Conservation (phyloP, 1,140 invertebrate species). For the Tribolium castaneum region DNA sequence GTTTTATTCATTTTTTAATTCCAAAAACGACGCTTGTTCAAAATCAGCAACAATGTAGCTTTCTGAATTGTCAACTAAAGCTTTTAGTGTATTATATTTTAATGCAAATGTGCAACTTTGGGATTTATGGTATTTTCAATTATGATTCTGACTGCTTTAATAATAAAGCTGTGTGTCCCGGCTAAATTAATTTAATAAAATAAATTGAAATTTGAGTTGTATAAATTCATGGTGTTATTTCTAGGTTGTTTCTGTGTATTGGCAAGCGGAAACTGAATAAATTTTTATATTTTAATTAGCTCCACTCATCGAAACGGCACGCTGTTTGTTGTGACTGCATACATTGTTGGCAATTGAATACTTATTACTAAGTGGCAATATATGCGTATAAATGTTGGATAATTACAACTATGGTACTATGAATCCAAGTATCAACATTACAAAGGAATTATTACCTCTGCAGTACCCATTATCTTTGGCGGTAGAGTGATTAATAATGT, state of each 20-base stretch:
- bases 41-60: neutral
- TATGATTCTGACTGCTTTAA: neutral
- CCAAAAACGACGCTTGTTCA: neutral
- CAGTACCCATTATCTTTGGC: neutral
- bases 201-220: neutral
- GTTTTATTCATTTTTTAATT: too few species aligned
- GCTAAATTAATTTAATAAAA: neutral
- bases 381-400: neutral
- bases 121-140: neutral
- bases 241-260: neutral
- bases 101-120: neutral
- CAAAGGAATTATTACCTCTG: neutral
- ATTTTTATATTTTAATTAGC: neutral
- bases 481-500: slow-evolving; percentile 1
- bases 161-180: neutral
- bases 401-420: neutral
- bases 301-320: neutral
- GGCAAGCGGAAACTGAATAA: neutral
- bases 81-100: neutral
- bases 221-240: neutral
- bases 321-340: neutral
- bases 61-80: neutral
- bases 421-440: neutral
- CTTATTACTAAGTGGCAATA: neutral
- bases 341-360: neutral